These are phyloP conservation scores for Mythimna albipuncta DNA, from an alignment of 2,888 invertebrate species.

Conservation along the genomic window DNA sequence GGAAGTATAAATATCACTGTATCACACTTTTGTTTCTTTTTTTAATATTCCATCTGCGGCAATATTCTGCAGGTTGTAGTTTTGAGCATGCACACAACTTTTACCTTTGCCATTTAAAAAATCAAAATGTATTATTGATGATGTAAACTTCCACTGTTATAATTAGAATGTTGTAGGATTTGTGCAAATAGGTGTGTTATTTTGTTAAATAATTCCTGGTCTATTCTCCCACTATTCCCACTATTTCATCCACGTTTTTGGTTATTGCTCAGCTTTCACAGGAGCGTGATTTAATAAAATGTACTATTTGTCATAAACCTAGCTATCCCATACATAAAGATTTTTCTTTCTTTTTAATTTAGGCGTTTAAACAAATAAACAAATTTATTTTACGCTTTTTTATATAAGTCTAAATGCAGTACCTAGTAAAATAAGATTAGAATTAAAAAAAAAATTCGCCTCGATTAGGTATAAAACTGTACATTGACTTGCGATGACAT, in stretches of 20 bases:
- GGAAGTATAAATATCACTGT: slow-evolving; percentile 26
- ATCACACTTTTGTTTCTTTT: slow-evolving; percentile 20
- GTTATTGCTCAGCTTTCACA: no score
- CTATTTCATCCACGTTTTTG: no score
- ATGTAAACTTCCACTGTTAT: not conserved
- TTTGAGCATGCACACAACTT: not conserved
- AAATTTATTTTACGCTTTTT: no score
- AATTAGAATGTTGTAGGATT: not conserved
- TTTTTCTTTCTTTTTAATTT: no score
- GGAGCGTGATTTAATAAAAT: no score
- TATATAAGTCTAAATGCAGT: not conserved
- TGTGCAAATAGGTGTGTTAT: not conserved
- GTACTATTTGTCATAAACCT: no score
- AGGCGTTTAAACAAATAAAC: no score
- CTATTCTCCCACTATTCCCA: no score
- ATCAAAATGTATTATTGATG: not conserved
- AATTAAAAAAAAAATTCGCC: slow-evolving; percentile 19
- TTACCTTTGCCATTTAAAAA: not conserved
- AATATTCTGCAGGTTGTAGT: slow-evolving; percentile 13
- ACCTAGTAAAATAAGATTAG: slow-evolving; percentile 1
- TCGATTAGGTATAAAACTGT: slow-evolving; percentile 53
- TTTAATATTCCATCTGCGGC: slow-evolving; percentile 15
- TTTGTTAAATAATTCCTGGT: not conserved
- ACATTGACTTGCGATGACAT: slow-evolving; percentile 61
- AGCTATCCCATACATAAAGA: no score